Conservation (phyloP, 1,140 invertebrate genomes). For the Leptinotarsa defecta region DNA sequence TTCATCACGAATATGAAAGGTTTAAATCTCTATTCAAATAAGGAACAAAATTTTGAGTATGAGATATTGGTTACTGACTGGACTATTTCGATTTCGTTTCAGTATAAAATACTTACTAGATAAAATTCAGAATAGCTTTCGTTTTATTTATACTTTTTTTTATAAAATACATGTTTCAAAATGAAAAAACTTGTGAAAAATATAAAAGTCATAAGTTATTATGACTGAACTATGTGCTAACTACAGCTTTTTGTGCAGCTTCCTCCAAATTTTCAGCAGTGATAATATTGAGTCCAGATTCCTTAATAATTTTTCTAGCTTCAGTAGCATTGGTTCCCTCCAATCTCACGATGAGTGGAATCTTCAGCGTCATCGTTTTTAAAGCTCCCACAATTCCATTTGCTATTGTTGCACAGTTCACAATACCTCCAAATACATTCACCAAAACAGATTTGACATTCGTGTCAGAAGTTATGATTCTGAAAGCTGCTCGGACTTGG, state of each 20-base stretch:
- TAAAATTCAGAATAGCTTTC: no score
- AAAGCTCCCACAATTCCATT: constrained; percentile 89
- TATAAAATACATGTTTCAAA: no score
- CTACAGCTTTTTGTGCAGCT: constrained; percentile 88
- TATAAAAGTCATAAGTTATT: no score
- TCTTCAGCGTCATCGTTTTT: constrained; percentile 73
- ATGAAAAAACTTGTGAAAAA: no score
- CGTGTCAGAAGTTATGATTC: constrained; percentile 88
- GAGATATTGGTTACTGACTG: no score
- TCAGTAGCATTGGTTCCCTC: constrained; percentile 78
- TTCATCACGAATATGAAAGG: no score
- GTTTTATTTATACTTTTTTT: no score
- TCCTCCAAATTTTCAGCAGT: constrained; percentile 87
- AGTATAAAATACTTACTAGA: no score
- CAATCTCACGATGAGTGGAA: constrained; percentile 91
- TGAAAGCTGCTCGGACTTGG: constrained; percentile 93
- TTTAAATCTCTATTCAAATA: no score
- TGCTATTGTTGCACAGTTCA: constrained; percentile 97
- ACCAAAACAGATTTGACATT: constrained; percentile 95
- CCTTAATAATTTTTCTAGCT: constrained; percentile 73
- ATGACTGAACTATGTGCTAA: neutral
- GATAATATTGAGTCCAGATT: constrained; percentile 82
- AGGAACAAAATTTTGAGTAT: no score
- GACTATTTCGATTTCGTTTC: no score
- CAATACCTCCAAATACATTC: constrained; percentile 99